A percentile compares a stretch with the other conserved stretches of the same genome.
These are phyloP conservation scores for Hipparchia sbordonii DNA, from an alignment of 2,888 invertebrate species.

Conservation along the genomic window DNA sequence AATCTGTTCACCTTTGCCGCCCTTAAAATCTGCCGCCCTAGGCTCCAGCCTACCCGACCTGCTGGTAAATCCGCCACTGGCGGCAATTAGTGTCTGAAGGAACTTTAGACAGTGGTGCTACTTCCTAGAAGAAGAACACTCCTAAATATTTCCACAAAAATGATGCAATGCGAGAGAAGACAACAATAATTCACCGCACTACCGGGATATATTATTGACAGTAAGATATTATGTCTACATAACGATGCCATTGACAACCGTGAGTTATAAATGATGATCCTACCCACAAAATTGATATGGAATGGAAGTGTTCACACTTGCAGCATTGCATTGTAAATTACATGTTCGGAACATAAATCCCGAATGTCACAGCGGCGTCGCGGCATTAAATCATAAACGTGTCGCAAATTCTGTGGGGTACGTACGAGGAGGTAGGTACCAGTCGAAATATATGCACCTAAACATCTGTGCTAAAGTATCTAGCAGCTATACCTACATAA, in stretches of 20 bases:
- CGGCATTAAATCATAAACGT: constrained; percentile 35
- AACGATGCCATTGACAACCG: constrained; percentile 28
- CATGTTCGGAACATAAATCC: constrained; percentile 50
- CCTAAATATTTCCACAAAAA: no score
- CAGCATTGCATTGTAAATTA: constrained; percentile 44
- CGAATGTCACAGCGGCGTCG: constrained; percentile 45
- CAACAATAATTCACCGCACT: background rate
- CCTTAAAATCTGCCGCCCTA: no score
- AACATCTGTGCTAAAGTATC: background rate
- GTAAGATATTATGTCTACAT: constrained; percentile 1
- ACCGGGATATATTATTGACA: background rate
- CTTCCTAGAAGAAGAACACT: no score
- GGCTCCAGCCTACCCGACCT: no score
- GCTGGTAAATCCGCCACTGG: no score
- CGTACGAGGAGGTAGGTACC: background rate
- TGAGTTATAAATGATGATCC: constrained; percentile 63
- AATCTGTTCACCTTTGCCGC: no score
- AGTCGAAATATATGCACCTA: constrained; percentile 1
- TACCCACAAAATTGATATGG: constrained; percentile 57
- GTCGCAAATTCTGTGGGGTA: constrained; percentile 12
- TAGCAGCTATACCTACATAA: background rate
- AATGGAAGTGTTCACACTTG: constrained; percentile 63
- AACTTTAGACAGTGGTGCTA: no score
- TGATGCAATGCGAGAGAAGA: no score
- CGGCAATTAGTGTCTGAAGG: no score